Conservation (phyloP, 2,888 invertebrate genomes). For the Epirrita christyi region DNA sequence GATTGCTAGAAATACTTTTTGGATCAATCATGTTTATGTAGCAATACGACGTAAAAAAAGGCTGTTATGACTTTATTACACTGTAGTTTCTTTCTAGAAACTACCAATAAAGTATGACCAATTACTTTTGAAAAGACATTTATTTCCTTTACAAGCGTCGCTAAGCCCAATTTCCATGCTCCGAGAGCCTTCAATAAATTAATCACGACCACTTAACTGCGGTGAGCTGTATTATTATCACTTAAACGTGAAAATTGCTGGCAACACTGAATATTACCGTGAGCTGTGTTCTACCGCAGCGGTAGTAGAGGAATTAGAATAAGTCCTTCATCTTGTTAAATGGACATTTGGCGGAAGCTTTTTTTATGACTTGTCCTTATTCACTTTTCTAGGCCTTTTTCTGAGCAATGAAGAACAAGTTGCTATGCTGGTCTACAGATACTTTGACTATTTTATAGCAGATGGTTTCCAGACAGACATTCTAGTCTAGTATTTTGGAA, state of each 20-base stretch:
- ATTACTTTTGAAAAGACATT: constrained; percentile 26
- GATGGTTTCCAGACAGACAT: too few relatives aligned
- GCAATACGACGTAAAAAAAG: not conserved
- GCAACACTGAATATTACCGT: constrained; percentile 34
- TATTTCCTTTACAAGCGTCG: constrained; percentile 26
- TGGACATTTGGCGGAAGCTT: not conserved
- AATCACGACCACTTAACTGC: constrained; percentile 36
- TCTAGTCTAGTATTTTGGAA: too few relatives aligned
- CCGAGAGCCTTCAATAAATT: constrained; percentile 31
- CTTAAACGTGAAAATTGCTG: constrained; percentile 39
- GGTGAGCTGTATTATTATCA: constrained; percentile 33
- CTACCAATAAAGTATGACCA: constrained; percentile 22
- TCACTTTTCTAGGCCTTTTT: too few relatives aligned
- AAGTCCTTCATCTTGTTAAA: not conserved
- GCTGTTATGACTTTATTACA: not conserved
- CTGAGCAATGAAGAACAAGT: too few relatives aligned
- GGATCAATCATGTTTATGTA: too few relatives aligned
- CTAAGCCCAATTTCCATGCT: constrained; percentile 32
- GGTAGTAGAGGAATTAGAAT: not conserved
- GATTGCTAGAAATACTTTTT: too few relatives aligned
- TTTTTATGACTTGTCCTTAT: too few relatives aligned
- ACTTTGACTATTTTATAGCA: too few relatives aligned
- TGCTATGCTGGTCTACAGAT: too few relatives aligned
- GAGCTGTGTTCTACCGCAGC: constrained; percentile 19
- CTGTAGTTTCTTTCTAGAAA: constrained; percentile 5